These are phyloP conservation scores for Toxotes chatareus DNA, from an alignment of 2,113 vertebrate genomes.

Conservation along the genomic window DNA sequence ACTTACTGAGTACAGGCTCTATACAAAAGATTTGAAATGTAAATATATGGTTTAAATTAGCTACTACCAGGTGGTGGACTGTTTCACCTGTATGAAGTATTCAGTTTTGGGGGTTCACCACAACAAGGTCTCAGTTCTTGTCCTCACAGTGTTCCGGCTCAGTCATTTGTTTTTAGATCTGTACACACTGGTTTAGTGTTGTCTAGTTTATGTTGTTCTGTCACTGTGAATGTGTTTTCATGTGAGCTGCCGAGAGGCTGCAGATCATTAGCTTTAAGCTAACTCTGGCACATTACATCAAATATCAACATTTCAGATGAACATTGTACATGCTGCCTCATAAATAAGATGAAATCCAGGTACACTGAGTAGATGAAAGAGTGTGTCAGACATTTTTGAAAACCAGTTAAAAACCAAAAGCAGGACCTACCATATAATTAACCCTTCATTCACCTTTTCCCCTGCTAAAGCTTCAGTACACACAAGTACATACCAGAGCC, in stretches of 20 bases:
- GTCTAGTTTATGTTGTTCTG: background rate
- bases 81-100: too few species aligned
- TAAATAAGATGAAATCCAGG: background rate
- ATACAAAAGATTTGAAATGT: too few species aligned
- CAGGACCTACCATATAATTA: background rate
- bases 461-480: background rate
- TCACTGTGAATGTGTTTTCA: background rate
- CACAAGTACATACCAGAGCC: conserved; percentile 80
- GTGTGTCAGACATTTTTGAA: too few species aligned
- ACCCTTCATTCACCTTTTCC: background rate
- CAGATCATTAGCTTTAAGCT: background rate
- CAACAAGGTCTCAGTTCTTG: too few species aligned
- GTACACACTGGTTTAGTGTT: background rate
- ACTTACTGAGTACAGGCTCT: too few species aligned
- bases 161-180: too few species aligned
- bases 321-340: background rate
- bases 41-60: too few species aligned
- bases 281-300: background rate
- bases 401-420: background rate
- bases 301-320: background rate
- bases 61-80: too few species aligned
- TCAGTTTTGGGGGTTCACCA: too few species aligned
- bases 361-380: too few species aligned
- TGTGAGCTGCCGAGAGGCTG: background rate
- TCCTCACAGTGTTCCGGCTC: too few species aligned